phyloP scores from a whole-genome alignment of 2,113 vertebrate genomes.

The Sylvia atricapilla region DNA sequence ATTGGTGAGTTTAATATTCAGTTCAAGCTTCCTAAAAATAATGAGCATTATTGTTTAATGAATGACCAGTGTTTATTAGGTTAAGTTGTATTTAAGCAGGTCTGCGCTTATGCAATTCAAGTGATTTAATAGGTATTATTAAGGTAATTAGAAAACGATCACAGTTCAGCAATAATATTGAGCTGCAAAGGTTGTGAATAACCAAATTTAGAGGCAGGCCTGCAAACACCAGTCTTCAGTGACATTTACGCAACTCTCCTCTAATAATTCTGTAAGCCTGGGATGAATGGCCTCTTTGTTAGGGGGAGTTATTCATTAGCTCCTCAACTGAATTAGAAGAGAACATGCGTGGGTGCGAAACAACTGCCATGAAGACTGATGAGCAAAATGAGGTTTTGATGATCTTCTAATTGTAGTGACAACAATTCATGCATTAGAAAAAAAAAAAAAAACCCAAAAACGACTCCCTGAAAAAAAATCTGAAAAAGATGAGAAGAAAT shows the following conservation, averaged over 20 bases:
- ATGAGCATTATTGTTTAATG: constrained; percentile 66
- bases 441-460: not conserved
- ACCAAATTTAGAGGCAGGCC: constrained; percentile 78
- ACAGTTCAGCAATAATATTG: constrained; percentile 81
- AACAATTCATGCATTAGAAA: constrained; percentile 57
- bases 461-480: not conserved
- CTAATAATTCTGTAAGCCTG: constrained; percentile 74
- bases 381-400: constrained; percentile 72
- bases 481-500: not conserved
- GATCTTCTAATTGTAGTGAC: constrained; percentile 69
- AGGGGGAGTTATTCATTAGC: constrained; percentile 77
- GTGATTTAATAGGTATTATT: constrained; percentile 82
- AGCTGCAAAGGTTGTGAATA: constrained; percentile 80
- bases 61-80: constrained; percentile 78
- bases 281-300: constrained; percentile 83
- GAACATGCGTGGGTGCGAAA: constrained; percentile 69
- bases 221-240: constrained; percentile 72
- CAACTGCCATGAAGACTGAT: constrained; percentile 67
- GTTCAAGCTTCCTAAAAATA: constrained; percentile 65
- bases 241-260: constrained; percentile 79
- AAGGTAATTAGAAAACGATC: constrained; percentile 83
- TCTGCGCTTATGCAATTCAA: constrained; percentile 71
- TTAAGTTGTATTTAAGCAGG: constrained; percentile 79
- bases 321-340: constrained; percentile 71
- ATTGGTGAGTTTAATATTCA: constrained; percentile 50